Base-by-base conservation (phyloP, 2,888 invertebrate genomes). In the Leucophenga maculata region DNA sequence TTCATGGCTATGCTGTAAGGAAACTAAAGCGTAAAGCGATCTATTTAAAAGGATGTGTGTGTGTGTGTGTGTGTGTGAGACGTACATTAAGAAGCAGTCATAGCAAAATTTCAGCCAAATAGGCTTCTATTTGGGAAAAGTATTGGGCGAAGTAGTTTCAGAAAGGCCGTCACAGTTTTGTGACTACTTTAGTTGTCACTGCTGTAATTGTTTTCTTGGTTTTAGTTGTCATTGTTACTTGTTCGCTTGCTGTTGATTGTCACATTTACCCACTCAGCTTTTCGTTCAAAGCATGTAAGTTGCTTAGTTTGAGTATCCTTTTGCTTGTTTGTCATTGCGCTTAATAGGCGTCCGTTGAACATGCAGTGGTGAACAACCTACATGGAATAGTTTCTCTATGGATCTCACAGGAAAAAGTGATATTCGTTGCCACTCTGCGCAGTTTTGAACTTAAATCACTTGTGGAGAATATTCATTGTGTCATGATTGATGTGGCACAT, bases 121-220 rank as follows among this genome's bases (percentile, higher is more conserved):
- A 64, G 46, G 62, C 22, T 48, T 4, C 1, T 39, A 1, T 39
- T 39, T 39, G 2, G 26, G 26, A 6, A 16, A 48, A 48, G 64
- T 46, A 18, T 39, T 6, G 11, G 39, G 8, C 4, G 26, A 26
- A 69, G 3, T 18, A 71, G 52, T 1, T 16, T 48, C 22, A n/a
- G 20, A 44, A 16, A 18, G 44, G 26, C 60, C 46, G 48, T 18
- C 16, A 64, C 46, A 22, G 46, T 64, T 64, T 64, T 48, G 62
- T 48, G 46, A 64, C 46, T 64, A 64, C 62, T 48, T 64, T 64
- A 64, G 62, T 64, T 64, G 62, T 64, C 46, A 64, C 48, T 64
- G 62, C 39, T 32, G 46, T 64, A 64, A 64, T 64, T 64, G 62
- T 64, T 64, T 64, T 64, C 46, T 48, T 64, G 46, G 46, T 48